Percentiles rank a stretch among this genome's conserved stretches.
Evolutionary conservation across 1,140 invertebrate genomes (phyloP).

Genomic region (Drosophila kurseongensis): DNA sequence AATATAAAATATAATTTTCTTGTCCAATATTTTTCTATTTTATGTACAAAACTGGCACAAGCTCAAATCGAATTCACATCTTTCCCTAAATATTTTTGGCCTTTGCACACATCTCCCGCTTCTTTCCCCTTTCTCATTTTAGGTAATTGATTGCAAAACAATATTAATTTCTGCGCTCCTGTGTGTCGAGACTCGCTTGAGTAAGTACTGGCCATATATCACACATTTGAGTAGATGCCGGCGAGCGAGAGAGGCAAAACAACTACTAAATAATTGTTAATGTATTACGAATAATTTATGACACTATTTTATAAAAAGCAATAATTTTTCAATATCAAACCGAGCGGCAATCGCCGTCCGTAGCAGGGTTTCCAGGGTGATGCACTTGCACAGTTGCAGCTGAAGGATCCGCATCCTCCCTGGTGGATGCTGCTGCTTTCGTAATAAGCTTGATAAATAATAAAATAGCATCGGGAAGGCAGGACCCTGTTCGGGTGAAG

Average conservation of each 20-base stretch:
- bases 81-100: conserved; percentile 1
- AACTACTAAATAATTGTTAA: conserved; percentile 83
- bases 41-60: neutral
- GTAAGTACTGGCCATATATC: conserved; percentile 75
- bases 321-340: conserved; percentile 83
- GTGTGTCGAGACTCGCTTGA: conserved; percentile 55
- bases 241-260: conserved; percentile 56
- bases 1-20: too few species aligned
- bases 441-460: conserved; percentile 83
- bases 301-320: conserved; percentile 82
- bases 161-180: conserved; percentile 65
- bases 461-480: conserved; percentile 62
- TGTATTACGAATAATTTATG: conserved; percentile 83
- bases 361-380: conserved; percentile 22
- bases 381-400: conserved; percentile 66
- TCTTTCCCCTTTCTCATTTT: conserved; percentile 49
- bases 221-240: conserved; percentile 67
- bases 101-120: neutral
- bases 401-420: conserved; percentile 46
- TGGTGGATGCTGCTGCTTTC: conserved; percentile 55
- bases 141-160: conserved; percentile 74
- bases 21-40: neutral
- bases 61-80: neutral
- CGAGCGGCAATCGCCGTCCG: conserved; percentile 62
- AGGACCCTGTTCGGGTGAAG: neutral